These are phyloP conservation scores for Hippocampus kuda DNA, from an alignment of 2,797 vertebrate genomes.

Conservation along the genomic window DNA sequence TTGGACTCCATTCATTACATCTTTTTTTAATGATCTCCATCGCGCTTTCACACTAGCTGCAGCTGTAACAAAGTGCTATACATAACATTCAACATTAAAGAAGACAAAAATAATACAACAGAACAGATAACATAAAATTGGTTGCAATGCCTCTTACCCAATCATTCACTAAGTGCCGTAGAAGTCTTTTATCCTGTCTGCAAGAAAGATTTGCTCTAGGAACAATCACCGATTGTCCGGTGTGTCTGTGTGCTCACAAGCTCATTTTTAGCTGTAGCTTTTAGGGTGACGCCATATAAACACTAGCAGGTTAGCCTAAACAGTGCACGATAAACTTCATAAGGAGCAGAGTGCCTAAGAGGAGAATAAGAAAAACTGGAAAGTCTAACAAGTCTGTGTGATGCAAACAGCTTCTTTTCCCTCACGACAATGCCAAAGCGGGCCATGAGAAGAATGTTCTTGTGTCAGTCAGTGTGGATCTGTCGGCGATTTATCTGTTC, in stretches of 20 bases:
- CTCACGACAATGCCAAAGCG: constrained; percentile 1
- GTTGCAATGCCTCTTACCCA: neutral
- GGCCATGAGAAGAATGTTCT: constrained; percentile 31
- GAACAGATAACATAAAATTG: no score
- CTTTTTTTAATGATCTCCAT: no score
- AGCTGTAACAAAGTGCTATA: no score
- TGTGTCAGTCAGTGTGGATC: neutral
- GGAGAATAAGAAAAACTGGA: constrained; percentile 38
- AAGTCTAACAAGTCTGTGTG: constrained; percentile 23
- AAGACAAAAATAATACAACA: no score
- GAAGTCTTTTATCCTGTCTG: neutral
- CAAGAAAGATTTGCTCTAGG: neutral
- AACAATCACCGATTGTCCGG: constrained; percentile 10
- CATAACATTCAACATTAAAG: no score
- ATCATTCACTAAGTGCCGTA: neutral
- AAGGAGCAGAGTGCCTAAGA: neutral
- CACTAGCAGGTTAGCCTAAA: constrained; percentile 36
- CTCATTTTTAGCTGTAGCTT: constrained; percentile 25
- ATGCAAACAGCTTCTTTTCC: constrained; percentile 10
- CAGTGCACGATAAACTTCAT: constrained; percentile 17
- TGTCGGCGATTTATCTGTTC: constrained; percentile 9
- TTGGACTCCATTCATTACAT: no score
- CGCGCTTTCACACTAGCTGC: no score
- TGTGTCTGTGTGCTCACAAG: constrained; percentile 34
- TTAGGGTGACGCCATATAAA: constrained; percentile 35